These are phyloP conservation scores for Mus musculus DNA, from an alignment of 2,113 vertebrate genomes.

Conservation along the genomic window GRCm39 chr14:108226001-108226500, in stretches of 20 bases:
- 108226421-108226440: not conserved
- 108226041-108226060: constrained; percentile 16
- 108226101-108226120: constrained; percentile 72
- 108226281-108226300: constrained; percentile 46
- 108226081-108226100: constrained; percentile 57
- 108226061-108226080: constrained; percentile 57
- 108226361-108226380: not conserved
- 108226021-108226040: not conserved
- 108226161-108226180: constrained; percentile 73
- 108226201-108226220: constrained; percentile 69
- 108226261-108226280: constrained; percentile 46
- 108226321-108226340: not conserved
- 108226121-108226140: constrained; percentile 67
- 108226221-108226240: constrained; percentile 70
- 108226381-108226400: not conserved
- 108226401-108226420: not conserved
- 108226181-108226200: constrained; percentile 71
- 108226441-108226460: fast-evolving
- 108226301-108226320: constrained; percentile 40
- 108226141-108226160: constrained; percentile 71
- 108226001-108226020: not conserved
- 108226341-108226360: not conserved
- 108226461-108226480: not conserved
- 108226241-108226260: constrained; percentile 71
- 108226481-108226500: fast-evolving